A percentile compares a stretch with the other conserved stretches of the same genome.
Conservation (phyloP, 2,888 invertebrate species). For the Siphonodentalium dalli region DNA sequence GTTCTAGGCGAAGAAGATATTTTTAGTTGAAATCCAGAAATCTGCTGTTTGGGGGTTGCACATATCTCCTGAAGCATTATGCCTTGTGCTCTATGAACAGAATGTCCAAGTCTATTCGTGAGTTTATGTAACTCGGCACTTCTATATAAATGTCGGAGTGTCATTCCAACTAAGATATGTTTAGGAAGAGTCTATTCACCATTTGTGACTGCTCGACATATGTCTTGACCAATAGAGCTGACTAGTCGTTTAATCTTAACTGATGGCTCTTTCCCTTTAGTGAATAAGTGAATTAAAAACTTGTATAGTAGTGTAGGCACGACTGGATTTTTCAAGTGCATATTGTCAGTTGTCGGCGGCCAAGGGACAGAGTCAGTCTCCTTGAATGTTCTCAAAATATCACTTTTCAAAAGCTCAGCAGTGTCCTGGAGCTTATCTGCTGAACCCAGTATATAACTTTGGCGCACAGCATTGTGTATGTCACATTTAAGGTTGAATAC, state of each 20-base stretch:
- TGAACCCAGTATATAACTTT: background rate
- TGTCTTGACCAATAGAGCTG: conserved; percentile 26
- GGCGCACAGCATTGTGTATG: background rate
- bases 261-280: conserved; percentile 3
- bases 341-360: conserved; percentile 15
- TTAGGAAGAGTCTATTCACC: conserved; percentile 27
- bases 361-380: background rate
- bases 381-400: conserved; percentile 12
- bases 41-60: no score
- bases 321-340: background rate
- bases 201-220: conserved; percentile 29
- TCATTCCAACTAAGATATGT: conserved; percentile 25
- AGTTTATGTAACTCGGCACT: conserved; percentile 19
- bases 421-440: conserved; percentile 2
- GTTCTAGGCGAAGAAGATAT: background rate
- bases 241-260: conserved; percentile 16
- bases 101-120: conserved; percentile 28
- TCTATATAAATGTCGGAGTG: conserved; percentile 23
- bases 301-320: background rate
- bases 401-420: conserved; percentile 5
- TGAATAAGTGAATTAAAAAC: conserved; percentile 11
- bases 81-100: conserved; percentile 36
- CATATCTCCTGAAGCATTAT: conserved; percentile 43
- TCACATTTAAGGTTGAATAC: background rate
- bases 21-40: background rate